phyloP scores from a whole-genome alignment of 2,113 vertebrate species.

The Tyto alba region DNA sequence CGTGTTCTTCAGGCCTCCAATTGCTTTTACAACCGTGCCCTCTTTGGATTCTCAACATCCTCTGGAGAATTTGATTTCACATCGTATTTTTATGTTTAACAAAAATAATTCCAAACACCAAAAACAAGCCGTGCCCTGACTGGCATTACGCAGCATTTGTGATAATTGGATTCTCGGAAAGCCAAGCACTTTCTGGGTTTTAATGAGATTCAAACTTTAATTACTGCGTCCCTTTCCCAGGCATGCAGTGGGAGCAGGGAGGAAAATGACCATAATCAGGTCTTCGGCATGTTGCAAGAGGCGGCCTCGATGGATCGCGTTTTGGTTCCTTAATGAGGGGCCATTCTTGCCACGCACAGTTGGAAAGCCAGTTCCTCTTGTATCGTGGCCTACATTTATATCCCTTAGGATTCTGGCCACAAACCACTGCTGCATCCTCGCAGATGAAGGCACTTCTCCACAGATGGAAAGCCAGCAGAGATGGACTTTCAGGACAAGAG shows the following conservation, averaged over 20 bases:
- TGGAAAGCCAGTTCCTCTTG: not conserved
- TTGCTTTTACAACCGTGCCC: not conserved
- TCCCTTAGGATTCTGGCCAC: not conserved
- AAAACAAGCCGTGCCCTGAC: conserved; percentile 36
- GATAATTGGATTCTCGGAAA: conserved; percentile 64
- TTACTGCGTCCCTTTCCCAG: conserved; percentile 52
- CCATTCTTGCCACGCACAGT: conserved; percentile 9
- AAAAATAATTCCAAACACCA: conserved; percentile 35
- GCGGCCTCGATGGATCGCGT: not conserved
- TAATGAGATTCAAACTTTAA: conserved; percentile 65
- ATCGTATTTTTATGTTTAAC: conserved; percentile 24
- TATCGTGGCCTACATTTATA: not conserved
- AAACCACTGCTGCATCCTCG: not conserved
- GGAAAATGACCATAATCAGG: conserved; percentile 53
- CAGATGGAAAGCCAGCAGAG: not conserved
- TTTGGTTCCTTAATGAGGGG: conserved; percentile 32
- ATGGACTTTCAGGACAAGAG: not conserved
- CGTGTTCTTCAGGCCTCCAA: not conserved
- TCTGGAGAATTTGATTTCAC: conserved; percentile 35
- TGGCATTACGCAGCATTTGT: conserved; percentile 22
- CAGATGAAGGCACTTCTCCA: not conserved
- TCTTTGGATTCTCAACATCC: not conserved
- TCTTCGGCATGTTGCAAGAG: conserved; percentile 18
- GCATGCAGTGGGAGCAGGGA: conserved; percentile 33
- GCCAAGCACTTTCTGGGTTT: conserved; percentile 51